Conservation (phyloP, 2,113 vertebrate genomes). For the Felis chaus region DNA sequence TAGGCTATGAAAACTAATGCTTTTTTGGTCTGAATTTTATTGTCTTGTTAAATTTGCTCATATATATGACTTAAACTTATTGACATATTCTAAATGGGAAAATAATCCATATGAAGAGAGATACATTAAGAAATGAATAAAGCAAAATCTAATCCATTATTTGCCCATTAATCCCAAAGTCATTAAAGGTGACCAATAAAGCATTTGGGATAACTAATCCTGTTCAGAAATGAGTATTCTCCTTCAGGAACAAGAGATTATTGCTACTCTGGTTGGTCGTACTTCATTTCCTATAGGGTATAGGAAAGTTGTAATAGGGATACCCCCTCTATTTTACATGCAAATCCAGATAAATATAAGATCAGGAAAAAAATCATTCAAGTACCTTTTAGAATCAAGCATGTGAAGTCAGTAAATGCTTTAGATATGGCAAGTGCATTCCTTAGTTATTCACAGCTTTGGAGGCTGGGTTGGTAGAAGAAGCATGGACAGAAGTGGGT, state of each 20-base stretch:
- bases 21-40: background rate
- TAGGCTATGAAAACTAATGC: background rate
- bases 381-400: background rate
- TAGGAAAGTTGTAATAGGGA: background rate
- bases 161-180: background rate
- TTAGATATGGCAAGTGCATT: background rate
- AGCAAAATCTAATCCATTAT: background rate
- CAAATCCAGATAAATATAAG: background rate
- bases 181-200: background rate
- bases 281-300: background rate
- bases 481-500: background rate
- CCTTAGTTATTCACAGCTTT: background rate
- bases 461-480: background rate
- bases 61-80: background rate
- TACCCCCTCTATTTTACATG: background rate
- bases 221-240: background rate
- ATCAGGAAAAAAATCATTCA: background rate
- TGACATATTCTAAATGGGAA: constrained; percentile 26
- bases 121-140: background rate
- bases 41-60: background rate
- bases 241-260: background rate
- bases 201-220: background rate
- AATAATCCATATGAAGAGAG: background rate
- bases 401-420: background rate
- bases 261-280: background rate